These are phyloP conservation scores for Poeciliopsis gracilis DNA, from an alignment of 2,797 vertebrate genomes.

Conservation along the genomic window DNA sequence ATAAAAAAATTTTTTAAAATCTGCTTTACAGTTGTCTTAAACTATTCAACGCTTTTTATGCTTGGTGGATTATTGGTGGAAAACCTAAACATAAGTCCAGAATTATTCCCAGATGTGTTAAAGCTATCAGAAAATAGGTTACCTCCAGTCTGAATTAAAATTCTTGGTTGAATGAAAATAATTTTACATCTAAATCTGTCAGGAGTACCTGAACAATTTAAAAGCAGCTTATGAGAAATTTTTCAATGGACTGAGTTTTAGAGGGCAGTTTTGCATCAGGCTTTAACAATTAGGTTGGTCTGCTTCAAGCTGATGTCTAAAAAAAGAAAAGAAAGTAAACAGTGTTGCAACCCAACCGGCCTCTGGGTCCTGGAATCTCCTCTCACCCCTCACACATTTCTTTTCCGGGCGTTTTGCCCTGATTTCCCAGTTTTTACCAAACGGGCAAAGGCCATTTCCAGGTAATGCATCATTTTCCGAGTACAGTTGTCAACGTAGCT, in stretches of 20 bases:
- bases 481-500: not conserved
- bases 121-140: not conserved
- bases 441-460: not conserved
- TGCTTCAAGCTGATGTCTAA: not conserved
- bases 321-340: not conserved
- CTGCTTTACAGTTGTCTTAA: not conserved
- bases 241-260: not conserved
- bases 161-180: not conserved
- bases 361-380: not conserved
- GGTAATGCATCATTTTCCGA: not conserved
- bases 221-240: not conserved
- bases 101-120: no score
- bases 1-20: no score
- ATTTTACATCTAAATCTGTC: not conserved
- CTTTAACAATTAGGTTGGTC: not conserved
- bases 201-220: not conserved
- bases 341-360: not conserved
- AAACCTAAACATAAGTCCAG: no score
- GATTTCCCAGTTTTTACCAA: not conserved
- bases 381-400: not conserved
- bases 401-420: not conserved
- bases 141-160: not conserved
- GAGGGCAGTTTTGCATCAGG: not conserved
- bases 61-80: no score
- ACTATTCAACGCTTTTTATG: not conserved